These are phyloP conservation scores for Myiopsitta monachus DNA, from an alignment of 2,113 vertebrate genomes.

Conservation along the genomic window DNA sequence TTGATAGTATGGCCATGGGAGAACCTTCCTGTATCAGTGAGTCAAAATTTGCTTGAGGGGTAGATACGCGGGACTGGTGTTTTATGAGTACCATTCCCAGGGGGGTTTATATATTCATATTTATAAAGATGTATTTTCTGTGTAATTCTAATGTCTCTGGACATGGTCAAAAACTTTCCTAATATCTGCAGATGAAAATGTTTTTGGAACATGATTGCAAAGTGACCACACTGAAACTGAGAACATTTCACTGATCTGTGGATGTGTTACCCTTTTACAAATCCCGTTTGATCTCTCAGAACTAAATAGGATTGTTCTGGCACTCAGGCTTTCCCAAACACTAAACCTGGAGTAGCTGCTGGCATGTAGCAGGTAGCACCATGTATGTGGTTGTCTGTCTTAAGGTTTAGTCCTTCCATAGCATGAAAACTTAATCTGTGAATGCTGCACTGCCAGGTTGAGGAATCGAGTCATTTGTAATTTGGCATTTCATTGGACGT, in stretches of 20 bases:
- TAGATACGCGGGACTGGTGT: not conserved
- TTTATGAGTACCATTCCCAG: not conserved
- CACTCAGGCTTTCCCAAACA: conserved; percentile 24
- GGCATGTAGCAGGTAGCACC: not conserved
- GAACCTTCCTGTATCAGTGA: not conserved
- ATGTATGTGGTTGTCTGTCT: not conserved
- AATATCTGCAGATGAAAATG: not conserved
- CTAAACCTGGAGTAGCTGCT: not conserved
- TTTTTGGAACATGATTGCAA: not conserved
- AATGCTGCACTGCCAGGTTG: not conserved
- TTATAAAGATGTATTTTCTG: not conserved
- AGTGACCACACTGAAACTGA: not conserved
- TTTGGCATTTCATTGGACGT: not conserved
- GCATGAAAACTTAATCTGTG: not conserved
- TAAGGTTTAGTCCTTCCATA: not conserved
- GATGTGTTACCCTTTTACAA: conserved; percentile 31
- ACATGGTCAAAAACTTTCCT: not conserved
- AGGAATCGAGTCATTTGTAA: not conserved
- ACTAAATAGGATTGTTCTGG: conserved; percentile 52
- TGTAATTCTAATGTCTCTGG: not conserved
- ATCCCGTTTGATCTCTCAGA: conserved; percentile 21
- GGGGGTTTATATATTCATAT: not conserved
- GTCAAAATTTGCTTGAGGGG: not conserved
- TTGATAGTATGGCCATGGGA: not conserved
- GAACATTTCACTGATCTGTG: conserved; percentile 5